Percentiles rank a stretch among this genome's conserved stretches.
phyloP scores from a whole-genome alignment of 2,888 invertebrate genomes.

The Tetranychus piercei region DNA sequence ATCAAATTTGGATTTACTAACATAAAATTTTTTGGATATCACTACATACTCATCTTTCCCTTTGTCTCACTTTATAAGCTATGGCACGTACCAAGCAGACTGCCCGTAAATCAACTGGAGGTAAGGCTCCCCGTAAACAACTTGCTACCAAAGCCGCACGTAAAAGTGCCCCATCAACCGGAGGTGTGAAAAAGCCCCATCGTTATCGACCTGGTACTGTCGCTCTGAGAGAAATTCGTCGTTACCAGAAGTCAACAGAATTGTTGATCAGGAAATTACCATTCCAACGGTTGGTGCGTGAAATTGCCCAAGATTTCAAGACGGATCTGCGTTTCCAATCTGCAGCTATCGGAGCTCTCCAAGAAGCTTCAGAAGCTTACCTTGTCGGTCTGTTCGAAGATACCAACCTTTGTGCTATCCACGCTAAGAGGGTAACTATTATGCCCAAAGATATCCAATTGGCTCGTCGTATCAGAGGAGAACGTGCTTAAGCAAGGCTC shows the following conservation, averaged over 20 bases:
- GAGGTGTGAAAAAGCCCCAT: conserved; percentile 90
- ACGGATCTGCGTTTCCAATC: conserved; percentile 88
- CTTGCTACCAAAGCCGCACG: conserved; percentile 80
- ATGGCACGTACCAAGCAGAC: conserved; percentile 98
- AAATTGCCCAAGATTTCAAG: conserved; percentile 93
- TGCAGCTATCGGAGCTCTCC: conserved; percentile 55
- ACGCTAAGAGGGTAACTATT: conserved; percentile 89
- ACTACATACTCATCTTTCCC: no score
- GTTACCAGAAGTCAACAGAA: conserved; percentile 89
- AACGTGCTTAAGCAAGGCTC: conserved; percentile 51
- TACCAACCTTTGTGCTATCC: conserved; percentile 91
- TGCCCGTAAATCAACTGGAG: conserved; percentile 89
- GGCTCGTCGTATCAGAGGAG: conserved; percentile 86
- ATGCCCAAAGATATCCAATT: conserved; percentile 96
- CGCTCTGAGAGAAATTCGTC: conserved; percentile 85
- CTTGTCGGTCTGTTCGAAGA: conserved; percentile 89
- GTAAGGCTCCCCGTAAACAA: conserved; percentile 87
- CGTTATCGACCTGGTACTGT: conserved; percentile 90
- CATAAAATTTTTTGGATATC: no score
- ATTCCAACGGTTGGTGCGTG: conserved; percentile 85
- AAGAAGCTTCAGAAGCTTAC: conserved; percentile 70
- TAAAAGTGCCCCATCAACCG: conserved; percentile 82
- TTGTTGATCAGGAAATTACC: conserved; percentile 84
- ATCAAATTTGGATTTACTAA: no score
- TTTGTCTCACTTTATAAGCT: no score